Base-by-base conservation (phyloP, 2,797 vertebrate species). In the Pipistrellus pipistrellus region DNA sequence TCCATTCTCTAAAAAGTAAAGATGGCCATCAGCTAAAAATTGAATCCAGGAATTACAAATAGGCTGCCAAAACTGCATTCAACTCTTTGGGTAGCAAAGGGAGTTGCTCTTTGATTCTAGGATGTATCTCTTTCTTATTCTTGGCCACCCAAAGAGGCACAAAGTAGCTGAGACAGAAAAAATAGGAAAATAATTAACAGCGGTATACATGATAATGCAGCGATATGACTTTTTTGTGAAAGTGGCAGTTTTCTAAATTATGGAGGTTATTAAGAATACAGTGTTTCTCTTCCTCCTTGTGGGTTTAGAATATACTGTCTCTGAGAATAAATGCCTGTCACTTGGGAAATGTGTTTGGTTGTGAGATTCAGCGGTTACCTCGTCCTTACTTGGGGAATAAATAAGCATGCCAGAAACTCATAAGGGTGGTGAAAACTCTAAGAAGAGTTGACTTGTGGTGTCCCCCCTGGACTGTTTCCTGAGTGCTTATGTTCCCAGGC, bases 291-390 rank as follows among this genome's bases (percentile, higher is more conserved):
- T 85, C 59, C 38, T 93, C n/a, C 32, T 35, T 44, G n/a, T 85
- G 18, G 41, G 8, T 71, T 85, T 90, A 80, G 71, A 76, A 88
- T 81, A 18, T 13, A 92, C 38, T 66, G 21, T 85, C 57, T 91
- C 73, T 91, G 68, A 91, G 6, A 90, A 94, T 78, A 78, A 90
- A 25, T 73, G 41, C 53, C 83, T 76, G 13, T 76, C 68, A 53
- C 44, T 80, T 75, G 23, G n/a, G 25, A 91, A 87, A 91, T 85
- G 62, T 71, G 20, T 91, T 88, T 80, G 44, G n/a, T 18, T 85
- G 2, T 76, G 64, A 53, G 44, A 95, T 62, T 73, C 38, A 88
- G 48, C 41, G 68, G 57, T 90, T 89, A 27, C 15, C 32, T 73
- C 78, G 17, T 21, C 71, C 14, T 38, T 17, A 76, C 13, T n/a